Base-by-base conservation (phyloP, 2,888 invertebrate genomes). In the Siphonodentalium dalli region DNA sequence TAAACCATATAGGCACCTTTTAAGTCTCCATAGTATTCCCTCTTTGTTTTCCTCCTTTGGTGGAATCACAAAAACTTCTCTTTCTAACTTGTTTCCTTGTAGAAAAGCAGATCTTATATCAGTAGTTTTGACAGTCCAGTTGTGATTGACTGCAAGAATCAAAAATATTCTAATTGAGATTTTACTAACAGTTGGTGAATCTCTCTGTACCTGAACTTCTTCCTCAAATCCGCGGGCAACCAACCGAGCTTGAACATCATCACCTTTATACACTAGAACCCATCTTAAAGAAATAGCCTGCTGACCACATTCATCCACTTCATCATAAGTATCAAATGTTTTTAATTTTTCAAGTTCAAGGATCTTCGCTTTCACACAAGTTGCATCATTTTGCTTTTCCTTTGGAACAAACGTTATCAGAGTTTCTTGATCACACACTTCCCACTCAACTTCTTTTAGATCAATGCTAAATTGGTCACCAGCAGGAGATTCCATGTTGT, bases 61-160 rank as follows among this genome's bases (percentile, higher is more conserved):
- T 4, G 61, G 61, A 31, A 33, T 45, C 3, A 65, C 21, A 37
- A 41, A 65, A n/a, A n/a, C 3, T 63, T 48, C 20, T 65, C 58
- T 7, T 5, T n/a, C n/a, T n/a, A 65, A 37, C 13, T 48, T 34
- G 39, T 58, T 51, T n/a, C 65, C 63, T 34, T 65, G 58, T 6
- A 64, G 42, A 50, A 66, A 66, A 21, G 62, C 62, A n/a, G 62
- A 58, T 37, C 60, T 66, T 26, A 65, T 63, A 43, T 64, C 63
- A 9, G 55, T 65, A 11, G 62, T 59, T 58, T 66, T 63, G 8
- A 59, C 44, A 3, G n/a, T 33, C 66, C 62, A 66, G 3, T 42
- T 35, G 21, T 58, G 43, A 15, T 24, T 33, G 3, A 58, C 39
- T 2, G 46, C 51, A 27, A 57, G 2, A 24, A 54, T n/a, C 6